Conservation (phyloP, 2,888 invertebrate genomes). For the Tuta absoluta region DNA sequence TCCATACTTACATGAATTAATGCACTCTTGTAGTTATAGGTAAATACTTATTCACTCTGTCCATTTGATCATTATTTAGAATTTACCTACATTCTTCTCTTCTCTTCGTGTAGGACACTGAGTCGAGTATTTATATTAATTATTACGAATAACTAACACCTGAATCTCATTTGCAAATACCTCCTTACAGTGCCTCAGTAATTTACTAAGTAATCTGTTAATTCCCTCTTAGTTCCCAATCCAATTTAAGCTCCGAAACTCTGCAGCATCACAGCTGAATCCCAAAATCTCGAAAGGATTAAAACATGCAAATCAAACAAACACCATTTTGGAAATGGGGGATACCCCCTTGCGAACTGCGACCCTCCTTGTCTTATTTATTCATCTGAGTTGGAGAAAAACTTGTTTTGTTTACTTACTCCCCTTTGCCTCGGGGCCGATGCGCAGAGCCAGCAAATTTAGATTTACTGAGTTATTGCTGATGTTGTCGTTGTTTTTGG, state of each 20-base stretch:
- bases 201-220: constrained; percentile 23
- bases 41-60: too few species aligned
- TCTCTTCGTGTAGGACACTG: too few species aligned
- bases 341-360: constrained; percentile 58
- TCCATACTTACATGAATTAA: too few species aligned
- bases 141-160: not conserved
- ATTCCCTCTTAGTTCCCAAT: constrained; percentile 18
- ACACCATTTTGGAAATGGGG: constrained; percentile 65
- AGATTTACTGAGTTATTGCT: constrained; percentile 58
- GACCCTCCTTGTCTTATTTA: constrained; percentile 77
- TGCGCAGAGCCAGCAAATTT: constrained; percentile 57
- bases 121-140: not conserved
- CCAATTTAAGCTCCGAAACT: constrained; percentile 39
- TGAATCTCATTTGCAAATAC: constrained; percentile 12
- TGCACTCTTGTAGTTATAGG: too few species aligned
- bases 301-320: constrained; percentile 80
- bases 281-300: constrained; percentile 70
- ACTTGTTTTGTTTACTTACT: constrained; percentile 76
- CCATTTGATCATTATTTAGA: too few species aligned
- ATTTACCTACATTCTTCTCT: too few species aligned
- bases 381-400: constrained; percentile 76
- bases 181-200: constrained; percentile 5
- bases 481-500: constrained; percentile 66
- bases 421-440: constrained; percentile 49
- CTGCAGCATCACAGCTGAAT: constrained; percentile 52